Conservation (phyloP, 2,797 vertebrate genomes). For the Dendrocincla fuliginosa region DNA sequence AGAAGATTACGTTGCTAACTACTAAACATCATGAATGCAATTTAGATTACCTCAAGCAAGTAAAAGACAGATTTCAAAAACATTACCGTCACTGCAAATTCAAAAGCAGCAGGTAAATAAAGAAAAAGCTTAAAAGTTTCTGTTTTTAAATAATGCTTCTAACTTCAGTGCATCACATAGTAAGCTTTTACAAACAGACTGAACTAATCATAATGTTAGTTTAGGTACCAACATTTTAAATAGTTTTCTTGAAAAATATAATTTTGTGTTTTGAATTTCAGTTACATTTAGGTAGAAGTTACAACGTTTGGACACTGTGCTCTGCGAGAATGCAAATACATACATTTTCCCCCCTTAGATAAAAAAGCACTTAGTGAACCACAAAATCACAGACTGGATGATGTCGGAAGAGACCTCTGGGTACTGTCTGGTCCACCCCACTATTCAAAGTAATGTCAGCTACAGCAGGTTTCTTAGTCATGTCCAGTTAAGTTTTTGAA, state of each 20-base stretch:
- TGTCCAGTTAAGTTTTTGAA: neutral
- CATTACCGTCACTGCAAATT: neutral
- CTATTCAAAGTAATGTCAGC: neutral
- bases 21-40: neutral
- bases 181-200: neutral
- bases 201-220: neutral
- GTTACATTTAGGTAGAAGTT: neutral
- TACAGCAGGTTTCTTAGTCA: neutral
- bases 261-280: neutral
- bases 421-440: neutral
- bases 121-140: neutral
- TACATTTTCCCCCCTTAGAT: rapidly evolving
- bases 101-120: neutral
- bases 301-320: neutral
- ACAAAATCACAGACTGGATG: neutral
- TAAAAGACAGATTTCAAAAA: neutral
- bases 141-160: neutral
- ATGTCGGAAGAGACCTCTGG: neutral
- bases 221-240: neutral
- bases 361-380: neutral
- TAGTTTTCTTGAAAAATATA: neutral
- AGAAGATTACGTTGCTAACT: neutral
- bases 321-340: neutral
- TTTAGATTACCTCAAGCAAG: neutral
- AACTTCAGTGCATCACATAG: neutral